phyloP scores from a whole-genome alignment of 2,888 invertebrate species.

The Cataglyphis cursor region DNA sequence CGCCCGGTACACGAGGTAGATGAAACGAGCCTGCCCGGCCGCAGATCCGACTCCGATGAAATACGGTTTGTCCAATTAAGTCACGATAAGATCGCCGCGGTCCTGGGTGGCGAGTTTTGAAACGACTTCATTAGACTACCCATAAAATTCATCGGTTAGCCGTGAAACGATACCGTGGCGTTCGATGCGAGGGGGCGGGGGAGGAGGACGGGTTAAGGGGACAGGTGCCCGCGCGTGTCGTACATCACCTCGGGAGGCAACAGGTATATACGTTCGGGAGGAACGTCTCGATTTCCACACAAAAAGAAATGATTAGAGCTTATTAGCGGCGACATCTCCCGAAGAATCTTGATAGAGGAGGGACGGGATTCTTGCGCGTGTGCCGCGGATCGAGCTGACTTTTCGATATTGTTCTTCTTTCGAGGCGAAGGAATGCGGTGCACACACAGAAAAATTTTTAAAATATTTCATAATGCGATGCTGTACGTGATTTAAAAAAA shows the following conservation, averaged over 20 bases:
- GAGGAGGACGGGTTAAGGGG: slow-evolving; percentile 72
- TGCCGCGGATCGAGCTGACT: slow-evolving; percentile 2
- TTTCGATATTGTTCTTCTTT: slow-evolving; percentile 13
- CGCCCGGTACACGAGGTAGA: slow-evolving; percentile 10
- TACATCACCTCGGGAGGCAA: slow-evolving; percentile 76
- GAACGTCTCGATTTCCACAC: slow-evolving; percentile 72
- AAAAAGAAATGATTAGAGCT: slow-evolving; percentile 75
- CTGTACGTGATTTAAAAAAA: too few species aligned
- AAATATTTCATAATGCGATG: too few species aligned
- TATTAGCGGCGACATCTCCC: slow-evolving; percentile 72
- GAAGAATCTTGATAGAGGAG: slow-evolving; percentile 60
- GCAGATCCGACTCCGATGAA: slow-evolving; percentile 77
- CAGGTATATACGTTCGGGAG: slow-evolving; percentile 58
- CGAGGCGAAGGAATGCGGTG: too few species aligned
- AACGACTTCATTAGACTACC: slow-evolving; percentile 85
- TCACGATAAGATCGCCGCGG: slow-evolving; percentile 82
- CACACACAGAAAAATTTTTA: background rate
- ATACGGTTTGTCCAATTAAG: slow-evolving; percentile 84
- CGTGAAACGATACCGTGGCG: slow-evolving; percentile 76
- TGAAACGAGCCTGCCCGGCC: slow-evolving; percentile 17
- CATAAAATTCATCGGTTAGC: slow-evolving; percentile 83
- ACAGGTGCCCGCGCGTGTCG: slow-evolving; percentile 81
- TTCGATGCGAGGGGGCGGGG: slow-evolving; percentile 56
- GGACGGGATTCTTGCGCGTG: slow-evolving; percentile 60
- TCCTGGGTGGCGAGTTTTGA: slow-evolving; percentile 78